A percentile compares a stretch with the other conserved stretches of the same genome.
These are phyloP conservation scores for Scaptomyza montana DNA, from an alignment of 1,140 invertebrate genomes.

Conservation along the genomic window DNA sequence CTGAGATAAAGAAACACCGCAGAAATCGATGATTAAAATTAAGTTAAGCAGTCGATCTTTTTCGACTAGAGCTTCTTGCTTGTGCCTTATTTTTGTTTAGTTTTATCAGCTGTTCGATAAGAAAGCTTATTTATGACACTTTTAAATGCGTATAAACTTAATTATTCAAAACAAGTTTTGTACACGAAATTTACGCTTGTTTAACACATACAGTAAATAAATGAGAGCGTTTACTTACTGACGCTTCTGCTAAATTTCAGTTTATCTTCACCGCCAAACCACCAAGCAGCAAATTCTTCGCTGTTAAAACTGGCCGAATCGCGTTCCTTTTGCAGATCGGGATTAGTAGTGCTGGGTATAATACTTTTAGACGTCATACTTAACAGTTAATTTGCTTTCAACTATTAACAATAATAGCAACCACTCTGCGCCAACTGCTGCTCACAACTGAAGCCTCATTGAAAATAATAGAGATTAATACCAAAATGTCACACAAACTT, in stretches of 20 bases:
- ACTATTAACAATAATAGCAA: background rate
- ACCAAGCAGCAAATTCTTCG: conserved; percentile 89
- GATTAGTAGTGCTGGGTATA: conserved; percentile 66
- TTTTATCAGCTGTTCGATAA: too few species aligned
- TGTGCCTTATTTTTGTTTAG: too few species aligned
- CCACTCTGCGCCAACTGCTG: background rate
- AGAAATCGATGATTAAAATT: too few species aligned
- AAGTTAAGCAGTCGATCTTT: too few species aligned
- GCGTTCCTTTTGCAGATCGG: conserved; percentile 90
- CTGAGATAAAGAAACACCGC: too few species aligned
- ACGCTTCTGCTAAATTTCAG: conserved; percentile 85
- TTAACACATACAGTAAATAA: background rate
- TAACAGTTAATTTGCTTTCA: background rate
- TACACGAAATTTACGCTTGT: background rate
- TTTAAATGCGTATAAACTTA: too few species aligned
- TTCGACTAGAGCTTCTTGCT: too few species aligned
- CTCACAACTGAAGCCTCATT: conserved; percentile 15
- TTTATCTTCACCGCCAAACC: conserved; percentile 90
- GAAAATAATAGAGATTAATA: background rate
- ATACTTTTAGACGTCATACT: conserved; percentile 30
- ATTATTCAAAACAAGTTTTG: background rate
- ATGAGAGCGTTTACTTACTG: conserved; percentile 50
- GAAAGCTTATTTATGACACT: too few species aligned
- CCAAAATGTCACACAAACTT: conserved; percentile 1
- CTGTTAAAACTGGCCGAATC: conserved; percentile 89